phyloP scores from a whole-genome alignment of 2,797 vertebrate species.

The Gallirallus australis region DNA sequence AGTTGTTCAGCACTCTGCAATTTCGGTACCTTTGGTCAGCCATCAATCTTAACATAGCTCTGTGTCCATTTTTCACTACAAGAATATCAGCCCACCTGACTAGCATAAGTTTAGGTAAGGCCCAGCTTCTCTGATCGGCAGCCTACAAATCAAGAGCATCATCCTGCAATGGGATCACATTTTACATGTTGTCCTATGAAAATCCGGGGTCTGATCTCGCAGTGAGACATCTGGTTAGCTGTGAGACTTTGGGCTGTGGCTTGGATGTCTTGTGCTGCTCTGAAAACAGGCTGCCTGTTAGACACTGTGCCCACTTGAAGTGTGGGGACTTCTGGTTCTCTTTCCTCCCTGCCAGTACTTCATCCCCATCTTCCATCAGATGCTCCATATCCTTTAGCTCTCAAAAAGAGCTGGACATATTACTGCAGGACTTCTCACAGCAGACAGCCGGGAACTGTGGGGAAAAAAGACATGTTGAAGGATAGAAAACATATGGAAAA shows the following conservation, averaged over 20 bases:
- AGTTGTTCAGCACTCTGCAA: neutral
- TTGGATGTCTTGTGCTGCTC: neutral
- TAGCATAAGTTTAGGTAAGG: neutral
- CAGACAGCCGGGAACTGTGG: accelerated
- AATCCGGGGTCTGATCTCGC: neutral
- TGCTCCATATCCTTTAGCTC: neutral
- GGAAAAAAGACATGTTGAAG: neutral
- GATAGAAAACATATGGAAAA: neutral
- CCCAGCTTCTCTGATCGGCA: neutral
- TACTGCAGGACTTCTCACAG: neutral
- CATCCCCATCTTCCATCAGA: neutral
- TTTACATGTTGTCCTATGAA: neutral
- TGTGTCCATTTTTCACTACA: neutral
- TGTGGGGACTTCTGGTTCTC: neutral
- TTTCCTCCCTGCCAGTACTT: neutral
- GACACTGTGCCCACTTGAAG: neutral
- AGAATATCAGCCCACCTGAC: neutral
- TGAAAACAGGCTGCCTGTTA: neutral
- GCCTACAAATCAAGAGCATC: neutral
- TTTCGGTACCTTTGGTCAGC: neutral
- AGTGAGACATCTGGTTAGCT: neutral
- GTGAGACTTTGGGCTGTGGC: neutral
- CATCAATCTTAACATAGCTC: neutral
- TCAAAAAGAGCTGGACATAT: neutral
- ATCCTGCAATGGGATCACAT: neutral